Evolutionary conservation across 1,140 invertebrate species (phyloP), one percentile per base, ranked within the genome.

Genomic region (Teleogryllus occipitalis): DNA sequence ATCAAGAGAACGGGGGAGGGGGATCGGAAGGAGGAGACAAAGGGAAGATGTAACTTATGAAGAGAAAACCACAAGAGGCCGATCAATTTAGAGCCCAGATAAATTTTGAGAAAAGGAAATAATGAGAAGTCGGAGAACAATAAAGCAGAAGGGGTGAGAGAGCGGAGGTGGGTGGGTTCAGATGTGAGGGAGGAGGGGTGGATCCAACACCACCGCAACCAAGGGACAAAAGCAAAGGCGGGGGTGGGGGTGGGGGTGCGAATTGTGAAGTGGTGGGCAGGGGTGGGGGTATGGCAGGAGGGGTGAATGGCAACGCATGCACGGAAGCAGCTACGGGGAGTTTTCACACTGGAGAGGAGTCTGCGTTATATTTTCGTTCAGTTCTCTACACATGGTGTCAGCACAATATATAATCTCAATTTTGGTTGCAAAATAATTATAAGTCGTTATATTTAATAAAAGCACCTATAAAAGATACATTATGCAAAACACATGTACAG

Each of bases 111-210:
- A 65, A 7, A 18, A 65, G 54, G 54, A 65, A 65, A 65, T 65
- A 65, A 65, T 65, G 54, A 65, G 54, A 65, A 65, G 27, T 65
- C 54, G 54, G 54, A 65, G 54, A 65, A 65, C 54, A 65, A 65
- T 65, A 65, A 18, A 65, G 54, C 7, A 14, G 54, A 2, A 65
- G 18, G n/a, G 54, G 18, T 14, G 54, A 10, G 54, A 7, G 18
- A 10, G 54, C 54, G 54, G 54, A 2, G 54, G 54, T 65, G 18
- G 10, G 18, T 65, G 54, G 10, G 54, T 65, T 14, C 49, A 7
- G 18, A 65, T 14, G 18, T 15, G 54, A 7, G 1, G 54, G 7
- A 18, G 18, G 54, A 65, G 10, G 54, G 54, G 18, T 65, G 54
- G 2, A 65, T 65, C 18, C 54, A 3, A 7, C 54, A 65, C 2